These are phyloP conservation scores for Ichneumon xanthorius DNA, from an alignment of 2,888 invertebrate genomes.

Conservation along the genomic window DNA sequence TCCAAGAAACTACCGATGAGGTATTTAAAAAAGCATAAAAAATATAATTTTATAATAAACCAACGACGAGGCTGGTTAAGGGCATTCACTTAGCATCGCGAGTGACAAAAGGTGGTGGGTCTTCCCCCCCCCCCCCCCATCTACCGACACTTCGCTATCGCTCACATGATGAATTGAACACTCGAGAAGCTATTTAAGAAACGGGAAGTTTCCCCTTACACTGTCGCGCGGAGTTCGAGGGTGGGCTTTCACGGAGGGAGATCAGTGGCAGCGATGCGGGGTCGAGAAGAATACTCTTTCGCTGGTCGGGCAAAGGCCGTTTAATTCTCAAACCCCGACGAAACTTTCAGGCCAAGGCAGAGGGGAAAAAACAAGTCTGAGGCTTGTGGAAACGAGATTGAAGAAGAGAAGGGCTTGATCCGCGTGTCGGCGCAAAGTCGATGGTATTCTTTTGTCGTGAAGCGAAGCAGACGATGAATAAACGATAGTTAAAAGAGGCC, in stretches of 20 bases:
- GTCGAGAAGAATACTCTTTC: constrained; percentile 52
- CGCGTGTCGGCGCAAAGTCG: constrained; percentile 44
- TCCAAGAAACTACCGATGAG: too few relatives aligned
- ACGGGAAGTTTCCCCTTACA: constrained; percentile 12
- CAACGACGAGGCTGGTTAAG: background rate
- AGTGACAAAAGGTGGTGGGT: background rate
- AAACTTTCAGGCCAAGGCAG: constrained; percentile 43
- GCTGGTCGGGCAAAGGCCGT: constrained; percentile 54
- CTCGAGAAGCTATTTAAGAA: constrained; percentile 47
- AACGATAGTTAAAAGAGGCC: constrained; percentile 66
- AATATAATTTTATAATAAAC: background rate
- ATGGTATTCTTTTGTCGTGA: constrained; percentile 68
- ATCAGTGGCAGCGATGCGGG: constrained; percentile 8
- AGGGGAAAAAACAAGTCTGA: constrained; percentile 9
- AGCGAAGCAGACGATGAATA: constrained; percentile 67
- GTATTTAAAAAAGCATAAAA: too few relatives aligned
- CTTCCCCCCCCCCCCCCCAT: background rate
- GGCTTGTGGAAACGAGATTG: constrained; percentile 22
- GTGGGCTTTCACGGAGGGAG: constrained; percentile 15
- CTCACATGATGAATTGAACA: constrained; percentile 55
- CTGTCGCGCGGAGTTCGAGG: constrained; percentile 5
- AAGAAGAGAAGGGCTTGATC: constrained; percentile 40
- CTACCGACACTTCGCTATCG: constrained; percentile 51
- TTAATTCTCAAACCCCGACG: constrained; percentile 47
- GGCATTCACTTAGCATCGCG: background rate